phyloP scores from a whole-genome alignment of 2,113 vertebrate species.

The Protomyctophum bolini region DNA sequence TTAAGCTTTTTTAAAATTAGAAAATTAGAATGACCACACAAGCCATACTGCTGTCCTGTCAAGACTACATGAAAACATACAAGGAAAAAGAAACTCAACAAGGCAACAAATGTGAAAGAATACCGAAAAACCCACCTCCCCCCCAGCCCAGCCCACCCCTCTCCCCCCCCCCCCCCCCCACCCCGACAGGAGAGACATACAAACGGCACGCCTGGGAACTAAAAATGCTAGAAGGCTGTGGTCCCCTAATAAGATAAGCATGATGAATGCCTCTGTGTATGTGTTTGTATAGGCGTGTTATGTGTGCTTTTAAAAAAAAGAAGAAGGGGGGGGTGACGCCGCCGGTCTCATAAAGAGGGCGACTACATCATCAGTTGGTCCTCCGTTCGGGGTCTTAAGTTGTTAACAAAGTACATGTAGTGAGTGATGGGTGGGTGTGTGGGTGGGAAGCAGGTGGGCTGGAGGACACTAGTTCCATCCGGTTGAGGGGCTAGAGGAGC shows the following conservation, averaged over 20 bases:
- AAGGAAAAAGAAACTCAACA: neutral
- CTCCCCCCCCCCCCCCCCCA: too few relatives aligned
- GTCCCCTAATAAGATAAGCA: conserved; percentile 65
- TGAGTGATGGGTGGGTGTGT: conserved; percentile 50
- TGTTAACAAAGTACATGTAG: conserved; percentile 74
- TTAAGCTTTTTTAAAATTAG: neutral
- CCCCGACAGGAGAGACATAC: conserved; percentile 43
- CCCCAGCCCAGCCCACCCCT: too few relatives aligned
- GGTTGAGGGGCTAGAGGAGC: neutral
- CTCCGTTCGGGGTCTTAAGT: conserved; percentile 69
- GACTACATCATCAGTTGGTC: conserved; percentile 76
- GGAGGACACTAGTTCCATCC: conserved; percentile 56
- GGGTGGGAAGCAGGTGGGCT: neutral
- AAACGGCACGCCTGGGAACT: conserved; percentile 62
- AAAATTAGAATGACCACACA: conserved; percentile 39
- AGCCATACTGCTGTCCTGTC: conserved; percentile 49
- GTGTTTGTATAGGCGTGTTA: conserved; percentile 24
- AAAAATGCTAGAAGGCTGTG: conserved; percentile 58
- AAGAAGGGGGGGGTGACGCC: conserved; percentile 20
- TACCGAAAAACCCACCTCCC: conserved; percentile 20
- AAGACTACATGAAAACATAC: conserved; percentile 27
- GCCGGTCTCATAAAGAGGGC: conserved; percentile 47
- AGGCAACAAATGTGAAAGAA: conserved; percentile 52
- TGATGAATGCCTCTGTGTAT: conserved; percentile 31
- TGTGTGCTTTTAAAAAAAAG: conserved; percentile 55